These are phyloP conservation scores for Drosophila pseudotakahashii DNA, from an alignment of 2,888 invertebrate species.

Conservation along the genomic window DNA sequence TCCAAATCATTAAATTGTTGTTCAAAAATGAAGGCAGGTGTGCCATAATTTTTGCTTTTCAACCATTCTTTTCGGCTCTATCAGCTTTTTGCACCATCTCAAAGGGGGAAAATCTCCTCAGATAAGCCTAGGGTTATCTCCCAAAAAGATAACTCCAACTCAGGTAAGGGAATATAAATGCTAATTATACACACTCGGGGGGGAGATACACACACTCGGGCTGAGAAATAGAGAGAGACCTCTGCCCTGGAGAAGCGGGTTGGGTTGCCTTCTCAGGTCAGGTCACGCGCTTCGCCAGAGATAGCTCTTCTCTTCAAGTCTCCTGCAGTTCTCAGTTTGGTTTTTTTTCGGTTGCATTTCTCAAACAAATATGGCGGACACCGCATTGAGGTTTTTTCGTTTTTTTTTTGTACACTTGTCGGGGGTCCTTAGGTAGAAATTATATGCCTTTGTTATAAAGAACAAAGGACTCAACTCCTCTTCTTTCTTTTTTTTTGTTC, in stretches of 20 bases:
- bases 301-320: slow-evolving; percentile 36
- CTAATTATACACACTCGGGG: slow-evolving; percentile 37
- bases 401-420: slow-evolving; percentile 35
- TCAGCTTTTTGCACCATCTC: slow-evolving; percentile 32
- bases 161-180: slow-evolving; percentile 10
- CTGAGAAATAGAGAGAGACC: slow-evolving; percentile 6
- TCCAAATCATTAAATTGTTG: slow-evolving; percentile 10
- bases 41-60: slow-evolving; percentile 7
- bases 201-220: slow-evolving; percentile 19
- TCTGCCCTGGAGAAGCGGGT: slow-evolving; percentile 17
- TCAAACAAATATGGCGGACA: slow-evolving; percentile 44
- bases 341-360: slow-evolving; percentile 44
- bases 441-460: slow-evolving; percentile 16
- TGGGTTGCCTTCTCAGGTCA: slow-evolving; percentile 35
- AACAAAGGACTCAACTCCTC: slow-evolving; percentile 31
- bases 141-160: not conserved
- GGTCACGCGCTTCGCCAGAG: slow-evolving; percentile 42
- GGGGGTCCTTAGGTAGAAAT: slow-evolving; percentile 33
- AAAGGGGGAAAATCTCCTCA: not conserved
- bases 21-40: slow-evolving; percentile 16
- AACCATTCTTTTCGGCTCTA: slow-evolving; percentile 1
- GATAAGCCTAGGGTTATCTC: slow-evolving; percentile 8
- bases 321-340: slow-evolving; percentile 33
- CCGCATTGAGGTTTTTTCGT: slow-evolving; percentile 23
- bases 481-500: not conserved